These are phyloP conservation scores for Alaudala cheleensis DNA, from an alignment of 2,113 vertebrate species.

Conservation along the genomic window DNA sequence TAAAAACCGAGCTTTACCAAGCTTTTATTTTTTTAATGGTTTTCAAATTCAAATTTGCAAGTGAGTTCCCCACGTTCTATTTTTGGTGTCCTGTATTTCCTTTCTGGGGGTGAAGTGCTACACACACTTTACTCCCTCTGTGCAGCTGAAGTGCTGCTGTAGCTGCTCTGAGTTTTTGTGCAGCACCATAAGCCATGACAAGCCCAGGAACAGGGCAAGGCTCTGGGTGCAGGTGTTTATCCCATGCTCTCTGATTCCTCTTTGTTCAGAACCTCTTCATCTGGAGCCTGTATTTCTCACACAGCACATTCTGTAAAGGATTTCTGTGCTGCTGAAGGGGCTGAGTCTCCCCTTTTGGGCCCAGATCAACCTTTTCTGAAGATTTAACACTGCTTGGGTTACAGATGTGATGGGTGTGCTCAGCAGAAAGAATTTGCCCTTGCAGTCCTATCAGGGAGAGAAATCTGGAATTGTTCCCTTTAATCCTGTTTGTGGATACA, in stretches of 20 bases:
- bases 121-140: neutral
- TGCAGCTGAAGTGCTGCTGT: neutral
- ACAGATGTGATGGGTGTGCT: neutral
- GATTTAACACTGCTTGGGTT: neutral
- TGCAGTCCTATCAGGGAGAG: neutral
- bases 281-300: neutral
- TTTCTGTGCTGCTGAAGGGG: neutral
- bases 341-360: neutral
- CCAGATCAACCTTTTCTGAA: neutral
- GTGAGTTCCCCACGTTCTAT: neutral
- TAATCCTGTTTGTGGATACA: neutral
- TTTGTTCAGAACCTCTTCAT: neutral
- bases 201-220: neutral
- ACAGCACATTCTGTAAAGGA: neutral
- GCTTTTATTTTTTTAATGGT: neutral
- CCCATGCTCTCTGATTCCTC: neutral
- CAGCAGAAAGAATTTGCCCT: neutral
- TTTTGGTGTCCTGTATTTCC: constrained; percentile 12
- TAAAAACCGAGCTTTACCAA: neutral
- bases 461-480: neutral
- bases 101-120: neutral
- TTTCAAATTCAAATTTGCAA: neutral
- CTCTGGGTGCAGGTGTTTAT: neutral
- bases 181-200: neutral
- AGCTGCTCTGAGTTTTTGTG: neutral